Evolutionary conservation across 2,888 invertebrate genomes (phyloP).

Genomic region (Periphyllus acericola): DNA sequence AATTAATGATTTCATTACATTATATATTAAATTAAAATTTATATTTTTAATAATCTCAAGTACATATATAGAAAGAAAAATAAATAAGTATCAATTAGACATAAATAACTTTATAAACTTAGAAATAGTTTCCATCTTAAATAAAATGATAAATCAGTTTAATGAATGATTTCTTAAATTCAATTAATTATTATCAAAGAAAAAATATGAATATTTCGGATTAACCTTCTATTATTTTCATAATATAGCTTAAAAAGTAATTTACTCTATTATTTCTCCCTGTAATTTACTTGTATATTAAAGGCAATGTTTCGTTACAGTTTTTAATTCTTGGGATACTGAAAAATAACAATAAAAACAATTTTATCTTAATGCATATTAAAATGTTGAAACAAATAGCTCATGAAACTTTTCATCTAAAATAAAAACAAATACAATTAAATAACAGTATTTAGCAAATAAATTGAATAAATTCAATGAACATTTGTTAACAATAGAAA

Average conservation of each 20-base stretch:
- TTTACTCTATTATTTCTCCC: neutral
- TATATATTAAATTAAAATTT: neutral
- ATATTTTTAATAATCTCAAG: neutral
- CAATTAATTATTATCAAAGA: too few relatives aligned
- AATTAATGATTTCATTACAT: too few relatives aligned
- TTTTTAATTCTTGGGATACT: neutral
- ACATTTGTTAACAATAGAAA: neutral
- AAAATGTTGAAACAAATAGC: neutral
- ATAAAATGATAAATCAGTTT: too few relatives aligned
- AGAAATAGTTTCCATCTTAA: neutral
- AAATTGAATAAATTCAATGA: conserved; percentile 4
- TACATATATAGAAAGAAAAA: neutral
- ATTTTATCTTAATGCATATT: neutral
- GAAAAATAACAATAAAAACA: conserved; percentile 3
- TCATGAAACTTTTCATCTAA: neutral
- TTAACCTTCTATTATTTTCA: neutral
- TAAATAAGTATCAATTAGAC: neutral
- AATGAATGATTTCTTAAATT: too few relatives aligned
- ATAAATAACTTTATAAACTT: neutral
- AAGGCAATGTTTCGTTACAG: neutral
- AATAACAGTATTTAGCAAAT: conserved; percentile 12
- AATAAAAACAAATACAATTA: conserved; percentile 4
- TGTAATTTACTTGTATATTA: neutral
- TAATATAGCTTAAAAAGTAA: neutral
- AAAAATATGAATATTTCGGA: neutral